Evolutionary conservation across 1,140 invertebrate genomes (phyloP).

Genomic region (Coptotermes formosanus): DNA sequence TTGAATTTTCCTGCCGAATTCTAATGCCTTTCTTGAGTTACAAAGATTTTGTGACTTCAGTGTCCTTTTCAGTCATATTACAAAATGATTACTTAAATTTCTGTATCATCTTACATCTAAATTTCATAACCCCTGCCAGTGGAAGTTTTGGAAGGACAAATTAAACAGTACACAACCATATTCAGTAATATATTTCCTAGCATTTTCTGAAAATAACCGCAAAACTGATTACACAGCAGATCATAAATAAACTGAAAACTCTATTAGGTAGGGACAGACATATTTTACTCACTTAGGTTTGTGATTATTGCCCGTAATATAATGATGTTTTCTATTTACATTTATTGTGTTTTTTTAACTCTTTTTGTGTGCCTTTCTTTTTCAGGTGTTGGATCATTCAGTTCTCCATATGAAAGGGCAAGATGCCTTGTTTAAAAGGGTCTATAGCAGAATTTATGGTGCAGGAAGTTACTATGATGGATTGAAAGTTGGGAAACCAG

Average conservation of each 20-base stretch:
- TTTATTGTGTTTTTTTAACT: slow-evolving; percentile 13
- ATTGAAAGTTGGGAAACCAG: slow-evolving; percentile 51
- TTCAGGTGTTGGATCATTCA: slow-evolving; percentile 36
- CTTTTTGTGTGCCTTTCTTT: background rate
- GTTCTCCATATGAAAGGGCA: slow-evolving; percentile 40
- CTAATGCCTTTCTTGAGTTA: no score
- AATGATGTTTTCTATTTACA: background rate
- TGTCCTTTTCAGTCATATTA: no score
- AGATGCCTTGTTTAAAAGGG: slow-evolving; percentile 41
- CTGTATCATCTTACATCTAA: no score
- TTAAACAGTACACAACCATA: no score
- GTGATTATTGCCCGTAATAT: background rate
- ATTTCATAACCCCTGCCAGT: no score
- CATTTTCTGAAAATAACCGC: background rate
- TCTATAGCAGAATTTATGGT: slow-evolving; percentile 46
- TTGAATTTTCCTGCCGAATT: no score
- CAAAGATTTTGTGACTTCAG: no score
- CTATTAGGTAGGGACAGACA: background rate
- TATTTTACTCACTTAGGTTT: background rate
- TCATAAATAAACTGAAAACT: background rate
- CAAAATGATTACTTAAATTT: no score
- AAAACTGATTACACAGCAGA: background rate
- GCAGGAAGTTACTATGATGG: slow-evolving; percentile 56
- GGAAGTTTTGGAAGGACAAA: no score
- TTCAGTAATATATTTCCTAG: no score